Evolutionary conservation across 2,113 vertebrate genomes (phyloP).

Genomic region (Halichoerus grypus): DNA sequence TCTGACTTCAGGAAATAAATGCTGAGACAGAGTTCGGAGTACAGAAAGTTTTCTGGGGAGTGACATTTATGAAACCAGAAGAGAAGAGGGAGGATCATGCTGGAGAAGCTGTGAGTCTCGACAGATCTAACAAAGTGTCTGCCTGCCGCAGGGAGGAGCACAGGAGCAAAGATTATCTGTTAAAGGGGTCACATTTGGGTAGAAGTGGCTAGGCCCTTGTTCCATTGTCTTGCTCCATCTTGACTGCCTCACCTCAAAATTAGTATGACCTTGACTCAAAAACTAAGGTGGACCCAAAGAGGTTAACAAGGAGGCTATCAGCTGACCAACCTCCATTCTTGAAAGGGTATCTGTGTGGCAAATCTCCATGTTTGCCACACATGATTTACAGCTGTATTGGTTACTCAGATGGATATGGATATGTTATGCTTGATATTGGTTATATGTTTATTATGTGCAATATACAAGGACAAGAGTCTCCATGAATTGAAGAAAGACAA

Average conservation of each 20-base stretch:
- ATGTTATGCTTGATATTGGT: background rate
- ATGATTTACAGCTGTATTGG: background rate
- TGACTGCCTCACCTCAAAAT: background rate
- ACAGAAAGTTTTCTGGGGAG: background rate
- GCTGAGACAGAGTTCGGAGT: background rate
- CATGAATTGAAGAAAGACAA: background rate
- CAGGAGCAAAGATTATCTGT: background rate
- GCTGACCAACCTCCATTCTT: background rate
- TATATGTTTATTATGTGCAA: background rate
- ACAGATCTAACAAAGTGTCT: too few species aligned
- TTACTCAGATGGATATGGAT: background rate
- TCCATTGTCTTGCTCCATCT: background rate
- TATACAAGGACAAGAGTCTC: background rate
- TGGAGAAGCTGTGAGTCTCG: fast-evolving
- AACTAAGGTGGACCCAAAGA: background rate
- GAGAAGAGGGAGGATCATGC: background rate
- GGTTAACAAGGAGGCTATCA: background rate
- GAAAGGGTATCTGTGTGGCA: background rate
- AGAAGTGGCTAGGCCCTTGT: background rate
- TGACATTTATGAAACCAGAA: background rate
- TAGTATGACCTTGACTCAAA: background rate
- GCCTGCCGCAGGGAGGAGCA: background rate
- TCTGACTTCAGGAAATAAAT: background rate
- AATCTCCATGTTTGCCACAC: background rate
- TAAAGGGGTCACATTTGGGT: background rate